These are phyloP conservation scores for Drosophila mayri DNA, from an alignment of 1,140 invertebrate genomes.

Conservation along the genomic window DNA sequence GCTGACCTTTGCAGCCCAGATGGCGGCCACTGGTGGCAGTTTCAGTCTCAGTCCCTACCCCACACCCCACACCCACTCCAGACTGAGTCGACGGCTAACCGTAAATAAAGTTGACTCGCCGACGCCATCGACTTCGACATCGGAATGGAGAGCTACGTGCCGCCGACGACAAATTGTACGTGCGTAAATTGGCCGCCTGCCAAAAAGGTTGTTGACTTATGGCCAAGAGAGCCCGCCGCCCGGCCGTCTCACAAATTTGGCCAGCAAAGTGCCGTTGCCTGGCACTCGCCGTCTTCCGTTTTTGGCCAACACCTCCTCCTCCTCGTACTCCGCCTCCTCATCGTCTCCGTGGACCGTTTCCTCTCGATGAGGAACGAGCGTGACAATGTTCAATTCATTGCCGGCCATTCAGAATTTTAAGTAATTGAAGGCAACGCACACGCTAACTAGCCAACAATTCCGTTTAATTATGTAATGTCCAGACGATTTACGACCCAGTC, in stretches of 20 bases:
- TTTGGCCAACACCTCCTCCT: slow-evolving; percentile 18
- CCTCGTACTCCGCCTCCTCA: background rate
- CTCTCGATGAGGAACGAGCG: slow-evolving; percentile 55
- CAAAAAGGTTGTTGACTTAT: slow-evolving; percentile 81
- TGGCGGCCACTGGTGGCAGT: slow-evolving; percentile 4
- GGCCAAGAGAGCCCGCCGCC: slow-evolving; percentile 41
- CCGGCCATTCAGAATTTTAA: slow-evolving; percentile 79
- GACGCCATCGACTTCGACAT: slow-evolving; percentile 27
- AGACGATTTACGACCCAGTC: slow-evolving; percentile 63
- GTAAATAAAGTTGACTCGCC: slow-evolving; percentile 57
- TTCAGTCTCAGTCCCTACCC: background rate
- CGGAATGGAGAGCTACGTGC: slow-evolving; percentile 46
- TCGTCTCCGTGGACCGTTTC: slow-evolving; percentile 54
- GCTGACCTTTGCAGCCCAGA: slow-evolving; percentile 29
- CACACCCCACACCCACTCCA: background rate
- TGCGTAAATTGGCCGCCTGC: slow-evolving; percentile 75
- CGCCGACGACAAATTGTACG: slow-evolving; percentile 70
- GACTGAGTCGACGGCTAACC: slow-evolving; percentile 49
- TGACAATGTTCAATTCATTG: slow-evolving; percentile 81
- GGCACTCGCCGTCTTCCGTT: slow-evolving; percentile 45
- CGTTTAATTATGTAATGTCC: slow-evolving; percentile 77
- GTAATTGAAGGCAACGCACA: slow-evolving; percentile 74
- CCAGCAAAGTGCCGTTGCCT: slow-evolving; percentile 63
- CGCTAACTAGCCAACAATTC: slow-evolving; percentile 65
- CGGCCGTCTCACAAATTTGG: slow-evolving; percentile 52